Conservation (phyloP, 2,797 vertebrate species). For the Alosa sapidissima region DNA sequence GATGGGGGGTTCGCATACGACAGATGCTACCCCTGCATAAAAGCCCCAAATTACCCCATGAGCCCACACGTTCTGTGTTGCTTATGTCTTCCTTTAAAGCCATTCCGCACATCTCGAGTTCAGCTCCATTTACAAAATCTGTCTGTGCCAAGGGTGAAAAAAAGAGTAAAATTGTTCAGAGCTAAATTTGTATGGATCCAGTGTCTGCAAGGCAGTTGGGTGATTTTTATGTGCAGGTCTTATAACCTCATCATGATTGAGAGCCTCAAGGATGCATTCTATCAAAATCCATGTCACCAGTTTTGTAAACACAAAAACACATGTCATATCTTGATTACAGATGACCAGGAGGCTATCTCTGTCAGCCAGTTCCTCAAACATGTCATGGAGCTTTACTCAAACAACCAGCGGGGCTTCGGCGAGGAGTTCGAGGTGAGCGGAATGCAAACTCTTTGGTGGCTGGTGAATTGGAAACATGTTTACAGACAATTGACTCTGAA, state of each 20-base stretch:
- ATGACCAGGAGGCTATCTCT: conserved; percentile 96
- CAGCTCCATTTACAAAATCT: neutral
- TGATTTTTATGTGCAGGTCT: conserved; percentile 27
- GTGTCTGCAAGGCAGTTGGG: neutral
- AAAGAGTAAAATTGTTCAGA: neutral
- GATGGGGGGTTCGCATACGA: conserved; percentile 63
- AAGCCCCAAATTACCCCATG: conserved; percentile 47
- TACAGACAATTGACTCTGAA: neutral
- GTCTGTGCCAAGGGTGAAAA: neutral
- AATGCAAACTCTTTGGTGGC: neutral
- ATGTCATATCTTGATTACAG: conserved; percentile 68
- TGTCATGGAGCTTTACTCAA: conserved; percentile 92
- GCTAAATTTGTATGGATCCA: neutral
- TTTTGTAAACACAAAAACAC: neutral
- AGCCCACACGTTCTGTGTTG: neutral
- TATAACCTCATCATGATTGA: neutral
- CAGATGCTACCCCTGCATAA: conserved; percentile 62
- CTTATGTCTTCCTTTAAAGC: neutral
- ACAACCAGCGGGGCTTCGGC: conserved; percentile 94
- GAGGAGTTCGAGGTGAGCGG: conserved; percentile 92
- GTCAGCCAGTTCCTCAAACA: conserved; percentile 97
- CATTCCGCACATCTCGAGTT: neutral
- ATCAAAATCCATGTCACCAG: neutral
- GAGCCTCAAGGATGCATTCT: neutral
- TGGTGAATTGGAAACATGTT: neutral